These are phyloP conservation scores for Congeria kusceri DNA, from an alignment of 2,888 invertebrate genomes.

Conservation along the genomic window DNA sequence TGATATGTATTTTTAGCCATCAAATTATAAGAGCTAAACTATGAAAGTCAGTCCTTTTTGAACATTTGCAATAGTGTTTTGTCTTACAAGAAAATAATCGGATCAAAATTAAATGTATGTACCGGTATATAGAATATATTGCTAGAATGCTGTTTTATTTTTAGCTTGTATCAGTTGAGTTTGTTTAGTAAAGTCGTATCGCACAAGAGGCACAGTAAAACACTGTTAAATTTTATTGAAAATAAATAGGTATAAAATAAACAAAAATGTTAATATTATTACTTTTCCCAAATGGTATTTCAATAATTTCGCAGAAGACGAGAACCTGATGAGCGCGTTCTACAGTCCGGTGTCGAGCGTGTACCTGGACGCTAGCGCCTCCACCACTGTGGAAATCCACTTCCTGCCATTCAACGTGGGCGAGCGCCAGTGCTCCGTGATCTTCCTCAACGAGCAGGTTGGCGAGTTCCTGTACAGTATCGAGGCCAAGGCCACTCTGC, in stretches of 20 bases:
- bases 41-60: no score
- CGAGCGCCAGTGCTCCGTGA: constrained; percentile 82
- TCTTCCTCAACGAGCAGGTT: constrained; percentile 82
- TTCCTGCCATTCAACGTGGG: constrained; percentile 84
- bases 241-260: not conserved
- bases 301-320: constrained; percentile 71
- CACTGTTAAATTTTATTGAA: not conserved
- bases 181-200: no score
- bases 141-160: no score
- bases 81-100: no score
- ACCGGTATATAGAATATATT: no score
- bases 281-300: no score
- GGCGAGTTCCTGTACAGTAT: constrained; percentile 85
- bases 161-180: no score
- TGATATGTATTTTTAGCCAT: no score
- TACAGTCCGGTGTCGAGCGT: constrained; percentile 74
- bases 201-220: no score
- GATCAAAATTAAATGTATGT: no score
- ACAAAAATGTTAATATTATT: not conserved
- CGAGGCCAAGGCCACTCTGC: constrained; percentile 81
- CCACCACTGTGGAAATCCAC: constrained; percentile 78
- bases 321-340: constrained; percentile 79
- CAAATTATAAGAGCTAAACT: no score
- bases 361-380: constrained; percentile 71
- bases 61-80: no score